Evolutionary conservation across 2,888 invertebrate genomes (phyloP).

Genomic region (Balanococcus diminutus): DNA sequence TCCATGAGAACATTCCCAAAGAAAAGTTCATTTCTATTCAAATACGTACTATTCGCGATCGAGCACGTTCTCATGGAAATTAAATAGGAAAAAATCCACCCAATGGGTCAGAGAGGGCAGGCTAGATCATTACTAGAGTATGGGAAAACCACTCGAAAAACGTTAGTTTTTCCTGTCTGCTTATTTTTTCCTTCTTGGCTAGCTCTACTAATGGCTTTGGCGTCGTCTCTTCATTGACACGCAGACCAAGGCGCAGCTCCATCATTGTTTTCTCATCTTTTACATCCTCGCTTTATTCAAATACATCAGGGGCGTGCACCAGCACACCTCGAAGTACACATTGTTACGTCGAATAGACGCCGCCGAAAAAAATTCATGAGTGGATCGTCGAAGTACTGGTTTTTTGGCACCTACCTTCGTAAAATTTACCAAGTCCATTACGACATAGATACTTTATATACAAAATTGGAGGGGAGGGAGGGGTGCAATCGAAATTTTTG

Average conservation of each 20-base stretch:
- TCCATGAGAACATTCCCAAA: constrained; percentile 47
- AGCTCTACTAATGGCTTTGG: no score
- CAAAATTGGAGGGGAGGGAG: no score
- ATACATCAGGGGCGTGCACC: neutral
- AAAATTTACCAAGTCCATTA: no score
- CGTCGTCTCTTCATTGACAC: neutral
- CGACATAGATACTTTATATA: no score
- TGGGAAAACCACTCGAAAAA: neutral
- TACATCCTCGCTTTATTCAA: neutral
- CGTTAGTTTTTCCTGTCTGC: neutral
- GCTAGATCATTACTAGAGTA: neutral
- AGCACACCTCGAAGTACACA: neutral
- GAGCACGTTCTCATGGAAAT: neutral
- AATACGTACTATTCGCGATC: neutral
- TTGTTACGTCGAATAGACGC: no score
- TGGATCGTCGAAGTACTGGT: no score
- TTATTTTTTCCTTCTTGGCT: neutral
- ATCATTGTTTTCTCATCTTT: neutral
- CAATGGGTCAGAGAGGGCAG: neutral
- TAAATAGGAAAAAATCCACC: neutral
- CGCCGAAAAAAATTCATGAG: no score
- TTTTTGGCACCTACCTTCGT: no score
- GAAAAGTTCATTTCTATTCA: neutral
- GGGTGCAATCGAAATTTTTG: no score
- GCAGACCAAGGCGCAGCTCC: neutral